Evolutionary conservation across 2,113 vertebrate genomes (phyloP), one percentile per base, ranked within the genome.

Genomic region (Echinops telfairi): DNA sequence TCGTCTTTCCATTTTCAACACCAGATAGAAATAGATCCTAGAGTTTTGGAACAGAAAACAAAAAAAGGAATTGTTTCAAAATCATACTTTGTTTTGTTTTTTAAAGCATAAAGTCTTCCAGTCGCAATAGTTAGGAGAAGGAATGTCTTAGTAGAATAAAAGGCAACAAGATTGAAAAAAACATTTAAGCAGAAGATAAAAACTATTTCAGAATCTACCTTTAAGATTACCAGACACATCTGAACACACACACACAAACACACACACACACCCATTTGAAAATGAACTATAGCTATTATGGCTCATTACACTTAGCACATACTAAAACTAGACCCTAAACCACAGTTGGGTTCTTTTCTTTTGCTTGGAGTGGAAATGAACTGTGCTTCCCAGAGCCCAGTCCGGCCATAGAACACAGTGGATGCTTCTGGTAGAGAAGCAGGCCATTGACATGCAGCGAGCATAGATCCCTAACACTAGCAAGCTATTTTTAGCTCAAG

Each of bases 401-500:
- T 96, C 95, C 91, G 33, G 57, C 94, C 95, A 82, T 31, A 87
- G 93, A 97, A 97, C 97, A 98, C 97, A 97, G 97, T 96, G 97
- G 95, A 93, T 97, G 97, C 96, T 97, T 95, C 96, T 90, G 96
- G 95, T 89, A 95, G 97, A 97, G 97, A 97, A 96, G 89, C 90
- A 97, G 96, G 98, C 96, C 97, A 98, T 98, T 98, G 96, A 98
- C 97, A 98, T 98, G 98, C 98, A 98, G 97, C 96, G 94, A 97
- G 98, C 97, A 82, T 97, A 98, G 96, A 98, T 98, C 98, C 97
- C 98, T 97, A 92, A 96, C 97, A 97, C 95, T 76, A 91, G 95
- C 95, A 87, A 73, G 97, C 98, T 99, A 99, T 99, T 99, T 99
- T 99, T 99, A 99, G 98, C 97, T 95, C 96, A 97, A 94, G 95